Evolutionary conservation across 2,888 invertebrate genomes (phyloP).

Genomic region (Acrobasis repandana): DNA sequence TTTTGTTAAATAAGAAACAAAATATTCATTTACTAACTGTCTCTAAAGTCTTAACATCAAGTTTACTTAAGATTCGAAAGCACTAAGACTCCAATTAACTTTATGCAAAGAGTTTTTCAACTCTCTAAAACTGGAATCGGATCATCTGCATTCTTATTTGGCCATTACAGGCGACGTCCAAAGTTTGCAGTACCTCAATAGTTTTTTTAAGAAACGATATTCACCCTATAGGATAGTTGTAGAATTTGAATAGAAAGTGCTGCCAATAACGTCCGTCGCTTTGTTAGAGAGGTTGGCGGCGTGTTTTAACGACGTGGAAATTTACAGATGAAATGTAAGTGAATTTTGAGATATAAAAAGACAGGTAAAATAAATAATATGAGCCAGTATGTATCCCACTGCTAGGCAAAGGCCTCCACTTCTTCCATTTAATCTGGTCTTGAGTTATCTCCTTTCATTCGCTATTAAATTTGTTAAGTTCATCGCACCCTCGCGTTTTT

Average conservation of each 20-base stretch:
- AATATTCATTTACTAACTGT: not conserved
- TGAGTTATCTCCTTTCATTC: too few relatives aligned
- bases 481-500: too few relatives aligned
- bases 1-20: not conserved
- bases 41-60: not conserved
- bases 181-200: not conserved
- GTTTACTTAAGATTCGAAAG: not conserved
- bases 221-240: constrained; percentile 27
- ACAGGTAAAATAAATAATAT: too few relatives aligned
- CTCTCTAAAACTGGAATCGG: not conserved
- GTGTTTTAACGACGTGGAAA: constrained; percentile 22
- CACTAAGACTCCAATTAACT: not conserved
- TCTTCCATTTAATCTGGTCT: too few relatives aligned
- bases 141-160: not conserved
- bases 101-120: not conserved
- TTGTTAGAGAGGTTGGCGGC: constrained; percentile 15
- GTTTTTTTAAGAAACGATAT: not conserved
- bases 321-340: not conserved
- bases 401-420: too few relatives aligned
- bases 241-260: constrained; percentile 47
- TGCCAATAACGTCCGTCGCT: constrained; percentile 40
- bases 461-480: too few relatives aligned
- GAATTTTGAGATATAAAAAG: not conserved
- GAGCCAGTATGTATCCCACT: too few relatives aligned
- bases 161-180: not conserved